phyloP scores from a whole-genome alignment of 2,113 vertebrate species.

The Empidonax alnorum region DNA sequence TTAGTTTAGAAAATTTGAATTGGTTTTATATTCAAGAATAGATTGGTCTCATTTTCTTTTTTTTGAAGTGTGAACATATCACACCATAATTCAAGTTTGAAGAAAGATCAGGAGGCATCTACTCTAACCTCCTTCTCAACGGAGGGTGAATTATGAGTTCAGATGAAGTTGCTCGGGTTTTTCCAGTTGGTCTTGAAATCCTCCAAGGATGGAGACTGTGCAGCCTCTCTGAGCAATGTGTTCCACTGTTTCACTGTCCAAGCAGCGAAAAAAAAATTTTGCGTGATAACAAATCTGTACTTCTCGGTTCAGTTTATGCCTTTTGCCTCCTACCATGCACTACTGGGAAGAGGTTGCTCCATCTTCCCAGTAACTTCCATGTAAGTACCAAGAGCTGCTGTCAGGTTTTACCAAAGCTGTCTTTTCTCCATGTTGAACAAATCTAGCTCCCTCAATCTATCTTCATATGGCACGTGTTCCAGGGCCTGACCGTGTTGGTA shows the following conservation, averaged over 20 bases:
- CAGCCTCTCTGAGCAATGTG: neutral
- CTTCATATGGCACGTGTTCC: neutral
- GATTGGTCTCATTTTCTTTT: neutral
- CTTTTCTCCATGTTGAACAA: neutral
- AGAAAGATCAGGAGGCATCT: neutral
- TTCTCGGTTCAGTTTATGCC: neutral
- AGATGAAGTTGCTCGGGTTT: neutral
- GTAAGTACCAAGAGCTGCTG: neutral
- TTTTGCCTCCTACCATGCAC: neutral
- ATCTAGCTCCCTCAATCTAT: neutral
- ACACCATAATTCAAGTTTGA: neutral
- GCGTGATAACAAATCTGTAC: neutral
- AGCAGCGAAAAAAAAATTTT: neutral
- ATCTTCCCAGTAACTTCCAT: neutral
- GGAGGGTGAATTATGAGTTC: neutral
- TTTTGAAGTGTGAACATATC: neutral
- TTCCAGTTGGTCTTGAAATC: neutral
- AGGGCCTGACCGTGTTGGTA: neutral
- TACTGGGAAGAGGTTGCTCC: neutral
- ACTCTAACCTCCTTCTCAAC: neutral
- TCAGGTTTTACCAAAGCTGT: neutral
- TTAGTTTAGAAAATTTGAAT: neutral
- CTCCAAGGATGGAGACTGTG: neutral
- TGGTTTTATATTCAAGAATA: neutral
- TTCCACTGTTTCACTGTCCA: neutral